Evolutionary conservation across 2,888 invertebrate genomes (phyloP), one percentile per base, ranked within the genome.

Genomic region (Calliphora vomitoria): DNA sequence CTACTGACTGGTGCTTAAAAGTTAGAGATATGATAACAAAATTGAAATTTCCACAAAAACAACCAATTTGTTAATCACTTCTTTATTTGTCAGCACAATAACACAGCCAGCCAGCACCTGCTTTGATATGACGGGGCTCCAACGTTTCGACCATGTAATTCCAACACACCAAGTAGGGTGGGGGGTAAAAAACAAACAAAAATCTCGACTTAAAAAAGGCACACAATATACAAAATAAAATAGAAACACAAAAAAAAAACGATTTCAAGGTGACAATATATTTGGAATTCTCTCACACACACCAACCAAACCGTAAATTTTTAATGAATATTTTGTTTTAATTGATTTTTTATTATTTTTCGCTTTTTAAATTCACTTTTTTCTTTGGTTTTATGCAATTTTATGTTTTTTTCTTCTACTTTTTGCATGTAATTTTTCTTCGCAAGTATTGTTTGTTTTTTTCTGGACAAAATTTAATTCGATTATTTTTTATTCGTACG

Each of bases 241-340:
- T 35, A 62, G 15, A 62, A 62, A 35, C 8, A 38, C 35, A 62
- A 53, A 31, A 58, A 47, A 47, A 58, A 83, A 80, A 68, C 81
- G 20, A 85, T 75, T 85, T 85, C 85, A 85, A 85, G 85, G 85
- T 85, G 75, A 85, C 75, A 75, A 75, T 62, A 69, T 85, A 69
- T 75, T 81, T 81, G 68, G 75, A 85, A 85, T 85, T 76, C 53
- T 75, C 55, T 60, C 60, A 80, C 38, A 74, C 53, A 44, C 69
- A 75, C 69, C 20, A 72, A 62, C 64, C 53, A 72, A 86, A 62
- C n/a, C 38, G 38, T 50, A 68, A 60, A 75, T 64, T 62, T 80
- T 76, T 58, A 50, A 68, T 62, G 20, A 31, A 60, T 41, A 25
- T 69, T 69, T 62, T 69, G 44, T 62, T 44, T 72, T 31, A 85